Percentiles rank a stretch among this genome's conserved stretches.
Evolutionary conservation across 2,888 invertebrate species (phyloP).

Genomic region (Macrophya annulata): DNA sequence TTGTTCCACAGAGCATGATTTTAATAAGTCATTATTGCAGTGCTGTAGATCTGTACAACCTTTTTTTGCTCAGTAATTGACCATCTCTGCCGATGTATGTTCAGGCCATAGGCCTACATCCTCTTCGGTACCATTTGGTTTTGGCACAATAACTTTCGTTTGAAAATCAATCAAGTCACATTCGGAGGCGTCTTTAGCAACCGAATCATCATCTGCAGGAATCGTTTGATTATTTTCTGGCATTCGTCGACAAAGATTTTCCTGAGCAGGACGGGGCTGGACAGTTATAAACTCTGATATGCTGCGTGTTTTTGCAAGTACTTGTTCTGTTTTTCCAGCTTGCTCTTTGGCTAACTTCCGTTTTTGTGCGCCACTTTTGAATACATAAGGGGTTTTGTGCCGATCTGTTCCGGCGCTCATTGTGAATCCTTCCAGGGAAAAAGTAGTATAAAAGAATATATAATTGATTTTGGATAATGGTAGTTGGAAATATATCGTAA

Average conservation of each 20-base stretch:
- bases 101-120: slow-evolving; percentile 28
- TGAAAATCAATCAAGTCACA: slow-evolving; percentile 6
- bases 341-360: slow-evolving; percentile 5
- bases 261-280: slow-evolving; percentile 1
- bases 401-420: slow-evolving; percentile 10
- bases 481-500: too few relatives aligned
- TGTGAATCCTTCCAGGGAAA: slow-evolving; percentile 11
- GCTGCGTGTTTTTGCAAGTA: slow-evolving; percentile 31
- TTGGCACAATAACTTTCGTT: slow-evolving; percentile 4
- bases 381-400: slow-evolving; percentile 14
- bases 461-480: too few relatives aligned
- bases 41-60: slow-evolving; percentile 1
- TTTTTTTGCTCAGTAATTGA: slow-evolving; percentile 14
- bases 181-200: not conserved
- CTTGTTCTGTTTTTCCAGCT: not conserved
- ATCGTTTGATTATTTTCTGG: slow-evolving; percentile 30
- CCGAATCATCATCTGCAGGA: not conserved
- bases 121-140: slow-evolving; percentile 18
- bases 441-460: too few relatives aligned
- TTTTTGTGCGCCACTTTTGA: not conserved
- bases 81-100: slow-evolving; percentile 11
- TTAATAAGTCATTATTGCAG: not conserved
- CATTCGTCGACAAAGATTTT: slow-evolving; percentile 4
- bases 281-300: slow-evolving; percentile 1
- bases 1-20: slow-evolving; percentile 18